Conservation (phyloP, 2,888 invertebrate genomes). For the Ophioninae sp. region DNA sequence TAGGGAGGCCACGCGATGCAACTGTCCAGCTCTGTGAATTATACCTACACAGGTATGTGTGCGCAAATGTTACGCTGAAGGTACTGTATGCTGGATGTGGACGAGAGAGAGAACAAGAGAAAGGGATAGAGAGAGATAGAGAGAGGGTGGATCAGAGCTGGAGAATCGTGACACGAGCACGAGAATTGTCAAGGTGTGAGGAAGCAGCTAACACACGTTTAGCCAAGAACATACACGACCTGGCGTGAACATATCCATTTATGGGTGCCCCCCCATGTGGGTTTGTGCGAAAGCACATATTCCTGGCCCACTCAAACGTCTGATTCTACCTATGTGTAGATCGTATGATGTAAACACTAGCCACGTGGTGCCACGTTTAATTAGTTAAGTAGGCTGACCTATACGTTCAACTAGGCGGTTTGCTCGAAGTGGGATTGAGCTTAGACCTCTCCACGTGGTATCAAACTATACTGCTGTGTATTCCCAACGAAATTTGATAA, state of each 20-base stretch:
- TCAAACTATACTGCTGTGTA: not conserved
- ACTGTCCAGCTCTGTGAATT: conserved; percentile 77
- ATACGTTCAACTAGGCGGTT: conserved; percentile 56
- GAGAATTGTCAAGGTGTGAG: conserved; percentile 44
- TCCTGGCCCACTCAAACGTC: not conserved
- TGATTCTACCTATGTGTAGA: conserved; percentile 24
- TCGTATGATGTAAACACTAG: conserved; percentile 67
- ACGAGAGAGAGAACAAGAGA: not conserved
- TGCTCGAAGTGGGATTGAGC: conserved; percentile 34
- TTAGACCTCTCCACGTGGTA: conserved; percentile 1
- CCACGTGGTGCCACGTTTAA: conserved; percentile 66
- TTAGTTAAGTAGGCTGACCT: conserved; percentile 68
- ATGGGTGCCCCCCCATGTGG: conserved; percentile 12
- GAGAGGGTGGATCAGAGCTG: conserved; percentile 37
- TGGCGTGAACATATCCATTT: conserved; percentile 41
- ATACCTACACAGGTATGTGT: conserved; percentile 67
- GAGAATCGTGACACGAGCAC: conserved; percentile 53
- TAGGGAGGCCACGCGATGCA: conserved; percentile 80
- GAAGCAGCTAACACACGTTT: conserved; percentile 20
- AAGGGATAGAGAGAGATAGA: conserved; percentile 51
- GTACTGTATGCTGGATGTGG: too few relatives aligned
- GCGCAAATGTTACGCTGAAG: conserved; percentile 43
- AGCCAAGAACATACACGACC: conserved; percentile 20
- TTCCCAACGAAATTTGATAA: conserved; percentile 54
- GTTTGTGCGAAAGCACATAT: not conserved